Percentiles rank a stretch among this genome's conserved stretches.
phyloP scores from a whole-genome alignment of 1,140 invertebrate species.

The Amyelois transitella region DNA sequence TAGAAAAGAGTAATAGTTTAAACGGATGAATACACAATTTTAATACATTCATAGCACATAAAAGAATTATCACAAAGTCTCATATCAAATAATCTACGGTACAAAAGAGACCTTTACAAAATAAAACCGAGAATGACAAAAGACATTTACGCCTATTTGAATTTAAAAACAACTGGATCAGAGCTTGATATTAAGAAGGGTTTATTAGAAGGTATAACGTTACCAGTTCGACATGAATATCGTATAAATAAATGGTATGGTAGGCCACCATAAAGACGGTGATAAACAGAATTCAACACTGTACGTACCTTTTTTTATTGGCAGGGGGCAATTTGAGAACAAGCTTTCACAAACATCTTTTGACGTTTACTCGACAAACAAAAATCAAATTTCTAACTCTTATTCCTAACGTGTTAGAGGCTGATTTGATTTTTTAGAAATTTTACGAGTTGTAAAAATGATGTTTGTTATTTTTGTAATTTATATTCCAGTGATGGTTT shows the following conservation, averaged over 20 bases:
- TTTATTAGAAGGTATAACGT: slow-evolving; percentile 61
- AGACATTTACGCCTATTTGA: background rate
- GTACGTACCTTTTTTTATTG: slow-evolving; percentile 68
- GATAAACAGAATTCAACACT: slow-evolving; percentile 70
- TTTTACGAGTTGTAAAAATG: slow-evolving; percentile 16
- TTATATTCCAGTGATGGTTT: slow-evolving; percentile 66
- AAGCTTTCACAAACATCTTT: slow-evolving; percentile 12
- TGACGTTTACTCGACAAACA: background rate
- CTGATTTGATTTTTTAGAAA: slow-evolving; percentile 13
- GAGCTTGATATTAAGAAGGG: slow-evolving; percentile 38
- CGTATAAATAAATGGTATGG: slow-evolving; percentile 54
- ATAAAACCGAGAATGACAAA: background rate
- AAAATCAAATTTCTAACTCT: background rate
- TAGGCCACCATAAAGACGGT: slow-evolving; percentile 65
- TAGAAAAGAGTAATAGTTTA: no score
- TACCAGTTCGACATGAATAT: slow-evolving; percentile 50
- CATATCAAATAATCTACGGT: no score
- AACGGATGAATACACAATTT: no score
- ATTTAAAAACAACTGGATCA: background rate
- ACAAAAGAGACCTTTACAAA: no score
- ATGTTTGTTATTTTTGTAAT: slow-evolving; percentile 39
- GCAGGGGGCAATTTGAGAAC: slow-evolving; percentile 64
- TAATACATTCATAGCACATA: no score
- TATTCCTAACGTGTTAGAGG: background rate
- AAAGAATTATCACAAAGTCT: no score